These are phyloP conservation scores for Eidolon helvum DNA, from an alignment of 2,113 vertebrate genomes.

Conservation along the genomic window DNA sequence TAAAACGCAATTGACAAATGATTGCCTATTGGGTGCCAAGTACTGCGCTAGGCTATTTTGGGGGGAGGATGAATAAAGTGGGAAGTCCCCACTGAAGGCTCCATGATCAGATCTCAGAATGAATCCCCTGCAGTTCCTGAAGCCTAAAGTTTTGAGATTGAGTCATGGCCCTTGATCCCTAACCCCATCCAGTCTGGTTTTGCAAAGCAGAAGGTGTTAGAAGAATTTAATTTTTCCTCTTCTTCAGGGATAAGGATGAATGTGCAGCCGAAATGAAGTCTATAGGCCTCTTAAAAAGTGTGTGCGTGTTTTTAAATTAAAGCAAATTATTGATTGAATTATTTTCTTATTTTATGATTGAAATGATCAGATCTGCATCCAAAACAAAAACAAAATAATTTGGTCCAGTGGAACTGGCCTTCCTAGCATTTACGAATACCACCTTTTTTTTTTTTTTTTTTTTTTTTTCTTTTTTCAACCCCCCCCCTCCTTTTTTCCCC, in stretches of 20 bases:
- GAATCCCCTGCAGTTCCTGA: neutral
- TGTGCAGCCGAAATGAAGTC: neutral
- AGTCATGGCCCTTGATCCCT: neutral
- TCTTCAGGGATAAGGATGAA: neutral
- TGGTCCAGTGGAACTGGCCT: neutral
- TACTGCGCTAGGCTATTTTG: neutral
- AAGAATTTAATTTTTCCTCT: neutral
- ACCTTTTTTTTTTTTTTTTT: neutral
- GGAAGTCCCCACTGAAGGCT: neutral
- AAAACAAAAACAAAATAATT: neutral
- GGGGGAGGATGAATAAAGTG: neutral
- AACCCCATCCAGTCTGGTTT: neutral
- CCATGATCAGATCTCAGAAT: neutral
- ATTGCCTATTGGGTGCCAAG: neutral
- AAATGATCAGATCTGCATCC: neutral
- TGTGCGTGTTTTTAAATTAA: neutral
- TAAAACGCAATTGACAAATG: neutral
- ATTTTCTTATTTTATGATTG: slow-evolving; percentile 5
- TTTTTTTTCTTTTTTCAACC: neutral
- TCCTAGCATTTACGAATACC: neutral
- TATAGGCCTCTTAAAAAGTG: neutral
- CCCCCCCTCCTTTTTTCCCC: neutral
- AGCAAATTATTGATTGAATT: neutral
- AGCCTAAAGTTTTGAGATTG: neutral
- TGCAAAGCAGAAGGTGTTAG: neutral